phyloP scores from a whole-genome alignment of 2,113 vertebrate genomes.

The Hemicordylus capensis region DNA sequence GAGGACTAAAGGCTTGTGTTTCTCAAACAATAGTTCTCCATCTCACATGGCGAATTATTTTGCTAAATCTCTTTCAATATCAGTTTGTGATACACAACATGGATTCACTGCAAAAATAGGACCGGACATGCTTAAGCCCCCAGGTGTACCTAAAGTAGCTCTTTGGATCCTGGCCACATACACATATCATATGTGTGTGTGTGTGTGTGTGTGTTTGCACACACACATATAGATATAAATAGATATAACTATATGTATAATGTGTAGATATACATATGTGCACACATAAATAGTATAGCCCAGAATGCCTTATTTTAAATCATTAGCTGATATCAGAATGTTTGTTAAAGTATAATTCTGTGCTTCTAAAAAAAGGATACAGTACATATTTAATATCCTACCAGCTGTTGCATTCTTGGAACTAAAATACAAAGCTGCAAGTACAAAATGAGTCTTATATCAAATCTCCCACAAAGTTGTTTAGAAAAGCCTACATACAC shows the following conservation, averaged over 20 bases:
- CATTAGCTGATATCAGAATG: not conserved
- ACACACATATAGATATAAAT: too few species aligned
- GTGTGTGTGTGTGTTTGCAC: not conserved
- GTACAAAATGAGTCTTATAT: conserved; percentile 48
- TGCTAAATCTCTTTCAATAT: not conserved
- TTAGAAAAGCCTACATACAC: conserved; percentile 43
- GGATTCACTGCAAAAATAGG: not conserved
- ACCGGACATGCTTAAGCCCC: not conserved
- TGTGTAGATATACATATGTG: not conserved
- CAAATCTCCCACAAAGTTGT: conserved; percentile 41
- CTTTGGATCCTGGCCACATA: not conserved
- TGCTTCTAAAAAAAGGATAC: not conserved
- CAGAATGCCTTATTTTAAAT: not conserved
- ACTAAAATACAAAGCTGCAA: conserved; percentile 51
- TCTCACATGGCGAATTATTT: not conserved
- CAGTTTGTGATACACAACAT: not conserved
- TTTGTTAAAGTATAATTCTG: conserved; percentile 1
- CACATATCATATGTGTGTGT: not conserved
- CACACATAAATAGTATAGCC: not conserved
- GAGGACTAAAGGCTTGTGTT: not conserved
- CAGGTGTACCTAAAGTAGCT: not conserved
- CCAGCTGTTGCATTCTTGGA: conserved; percentile 49
- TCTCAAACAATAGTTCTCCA: not conserved
- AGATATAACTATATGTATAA: not conserved
- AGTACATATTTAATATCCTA: not conserved